Percentiles rank a stretch among this genome's conserved stretches.
Conservation (phyloP, 1,140 invertebrate genomes). For the Diorhabda sublineata region DNA sequence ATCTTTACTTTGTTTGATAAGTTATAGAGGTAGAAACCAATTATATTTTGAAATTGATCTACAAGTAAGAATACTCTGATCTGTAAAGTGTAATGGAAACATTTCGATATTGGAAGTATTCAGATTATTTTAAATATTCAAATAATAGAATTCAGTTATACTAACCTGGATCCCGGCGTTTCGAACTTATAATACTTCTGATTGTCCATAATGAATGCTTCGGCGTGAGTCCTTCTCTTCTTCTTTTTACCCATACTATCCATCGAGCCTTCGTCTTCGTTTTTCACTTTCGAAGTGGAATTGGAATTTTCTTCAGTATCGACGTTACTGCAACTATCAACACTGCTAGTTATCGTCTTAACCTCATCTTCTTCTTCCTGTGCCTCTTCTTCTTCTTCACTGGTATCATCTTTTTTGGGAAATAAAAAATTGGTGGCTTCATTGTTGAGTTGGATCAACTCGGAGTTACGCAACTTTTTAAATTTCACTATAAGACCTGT, state of each 20-base stretch:
- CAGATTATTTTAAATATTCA: too few relatives aligned
- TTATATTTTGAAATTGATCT: too few relatives aligned
- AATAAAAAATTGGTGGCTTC: conserved; percentile 84
- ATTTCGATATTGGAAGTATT: too few relatives aligned
- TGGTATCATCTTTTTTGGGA: conserved; percentile 57
- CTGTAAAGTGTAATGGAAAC: too few relatives aligned
- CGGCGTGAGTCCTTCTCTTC: conserved; percentile 55
- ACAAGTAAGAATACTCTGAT: too few relatives aligned
- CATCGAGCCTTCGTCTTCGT: conserved; percentile 40
- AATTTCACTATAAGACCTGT: conserved; percentile 64
- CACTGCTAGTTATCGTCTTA: conserved; percentile 39
- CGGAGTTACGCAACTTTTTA: conserved; percentile 64
- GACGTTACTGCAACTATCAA: conserved; percentile 5
- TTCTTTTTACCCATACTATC: conserved; percentile 46
- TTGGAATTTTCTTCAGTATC: conserved; percentile 23
- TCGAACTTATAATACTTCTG: conserved; percentile 62
- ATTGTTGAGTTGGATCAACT: conserved; percentile 69
- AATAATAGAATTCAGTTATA: neutral
- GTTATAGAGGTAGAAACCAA: too few relatives aligned
- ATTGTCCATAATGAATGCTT: conserved; percentile 58
- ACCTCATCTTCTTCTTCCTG: conserved; percentile 47
- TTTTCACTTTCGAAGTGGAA: conserved; percentile 25
- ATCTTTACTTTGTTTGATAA: too few relatives aligned
- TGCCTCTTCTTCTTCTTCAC: conserved; percentile 45
- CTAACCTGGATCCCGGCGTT: conserved; percentile 52